These are phyloP conservation scores for Zaprionus ghesquierei DNA, from an alignment of 1,140 invertebrate species.

Conservation along the genomic window DNA sequence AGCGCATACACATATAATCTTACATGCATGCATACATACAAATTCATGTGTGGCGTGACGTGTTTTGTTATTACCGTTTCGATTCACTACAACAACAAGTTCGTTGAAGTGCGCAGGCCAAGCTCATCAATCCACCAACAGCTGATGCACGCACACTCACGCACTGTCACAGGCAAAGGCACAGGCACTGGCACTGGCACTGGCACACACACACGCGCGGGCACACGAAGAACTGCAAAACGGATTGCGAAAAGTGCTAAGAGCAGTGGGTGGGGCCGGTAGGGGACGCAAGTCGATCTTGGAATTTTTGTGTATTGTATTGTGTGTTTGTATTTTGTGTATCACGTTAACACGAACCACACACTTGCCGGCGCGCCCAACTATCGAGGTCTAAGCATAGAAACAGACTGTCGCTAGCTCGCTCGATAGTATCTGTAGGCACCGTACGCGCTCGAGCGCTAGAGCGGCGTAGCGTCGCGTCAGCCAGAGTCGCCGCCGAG, in stretches of 20 bases:
- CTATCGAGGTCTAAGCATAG: conserved; percentile 61
- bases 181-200: not conserved
- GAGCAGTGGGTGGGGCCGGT: not conserved
- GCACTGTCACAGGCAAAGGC: not conserved
- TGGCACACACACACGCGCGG: not conserved
- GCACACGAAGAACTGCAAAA: not conserved
- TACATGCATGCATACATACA: not conserved
- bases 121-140: conserved; percentile 39
- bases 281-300: conserved; percentile 43
- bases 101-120: conserved; percentile 24
- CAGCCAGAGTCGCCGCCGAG: conserved; percentile 3
- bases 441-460: conserved; percentile 9
- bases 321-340: conserved; percentile 2
- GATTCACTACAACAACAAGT: conserved; percentile 24
- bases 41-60: conserved; percentile 20
- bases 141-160: conserved; percentile 31
- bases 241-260: conserved; percentile 5
- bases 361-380: conserved; percentile 41
- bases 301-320: not conserved
- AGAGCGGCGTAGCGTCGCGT: conserved; percentile 17
- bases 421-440: conserved; percentile 43
- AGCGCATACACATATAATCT: not conserved
- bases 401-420: conserved; percentile 49
- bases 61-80: conserved; percentile 52
- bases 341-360: conserved; percentile 5